Base-by-base conservation (phyloP, 1,140 invertebrate genomes). In the Brachionus calyciflorus region DNA sequence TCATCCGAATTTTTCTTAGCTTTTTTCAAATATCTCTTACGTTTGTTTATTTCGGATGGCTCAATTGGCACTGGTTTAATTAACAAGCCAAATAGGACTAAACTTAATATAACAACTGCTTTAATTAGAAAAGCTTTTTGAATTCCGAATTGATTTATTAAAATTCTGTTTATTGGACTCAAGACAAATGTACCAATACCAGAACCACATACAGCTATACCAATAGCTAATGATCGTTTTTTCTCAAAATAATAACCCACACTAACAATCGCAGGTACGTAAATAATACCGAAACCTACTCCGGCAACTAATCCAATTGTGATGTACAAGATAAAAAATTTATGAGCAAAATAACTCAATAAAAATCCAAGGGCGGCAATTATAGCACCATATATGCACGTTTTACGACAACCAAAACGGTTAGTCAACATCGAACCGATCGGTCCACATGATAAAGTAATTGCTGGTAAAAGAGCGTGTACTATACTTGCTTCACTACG, bases 201-300 rank as follows among this genome's bases (percentile, higher is more conserved):
- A 5, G 82, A 81, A 3, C 84, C 84, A 78, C 81, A 82, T 1
- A 83, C 77, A 1, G 92, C 91, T 44, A 96, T 90, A n/a, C 93
- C 93, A 0, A 93, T 94, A 0, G 94, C 93, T 63, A 96, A 85
- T 1, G 93, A 92, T 65, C 93, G 85, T 88, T 91, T 92, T 84
- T 90, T 91, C 83, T 94, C 92, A 84, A 96, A 96, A 87, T 95
- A 96, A 86, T 93, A 93, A 9, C 92, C 92, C 2, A 93, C 90
- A 7, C 91, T 91, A 79, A 96, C 90, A 44, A 95, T 91, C 6
- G 93, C 90, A 3, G 93, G 93, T 30, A 94, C 91, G 85, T 94
- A 96, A 78, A 95, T 90, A 82, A 94, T 87, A 5, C 93, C 92
- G 80, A 92, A 90, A 1, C 93, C 93, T 78, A 94, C 41, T 6